These are phyloP conservation scores for Drosophila azteca DNA, from an alignment of 1,140 invertebrate genomes.

Conservation along the genomic window DNA sequence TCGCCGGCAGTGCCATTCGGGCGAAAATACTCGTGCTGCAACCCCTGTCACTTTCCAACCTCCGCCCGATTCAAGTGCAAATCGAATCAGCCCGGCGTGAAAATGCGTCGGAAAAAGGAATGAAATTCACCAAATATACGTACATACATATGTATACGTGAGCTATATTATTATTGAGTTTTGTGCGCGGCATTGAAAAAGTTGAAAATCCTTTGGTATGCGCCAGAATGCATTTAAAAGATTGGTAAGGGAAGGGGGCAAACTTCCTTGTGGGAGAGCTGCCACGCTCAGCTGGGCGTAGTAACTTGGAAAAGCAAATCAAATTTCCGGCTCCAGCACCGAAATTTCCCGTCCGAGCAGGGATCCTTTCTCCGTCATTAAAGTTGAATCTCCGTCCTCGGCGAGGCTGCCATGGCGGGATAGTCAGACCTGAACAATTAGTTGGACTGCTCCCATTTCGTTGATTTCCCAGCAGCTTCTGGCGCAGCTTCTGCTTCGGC, in stretches of 20 bases:
- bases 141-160: slow-evolving; percentile 27
- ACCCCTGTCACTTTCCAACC: slow-evolving; percentile 12
- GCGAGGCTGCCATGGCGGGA: slow-evolving; percentile 42
- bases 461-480: slow-evolving; percentile 61
- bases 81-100: slow-evolving; percentile 60
- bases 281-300: slow-evolving; percentile 2
- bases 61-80: slow-evolving; percentile 54
- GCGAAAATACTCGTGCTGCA: slow-evolving; percentile 28
- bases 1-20: slow-evolving; percentile 20
- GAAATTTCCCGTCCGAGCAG: slow-evolving; percentile 2
- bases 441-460: slow-evolving; percentile 58
- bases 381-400: slow-evolving; percentile 46
- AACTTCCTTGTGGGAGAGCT: too few species aligned
- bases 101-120: slow-evolving; percentile 37
- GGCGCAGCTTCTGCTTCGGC: neutral
- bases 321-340: slow-evolving; percentile 55
- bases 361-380: slow-evolving; percentile 51
- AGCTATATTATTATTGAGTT: slow-evolving; percentile 71
- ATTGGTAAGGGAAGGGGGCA: neutral
- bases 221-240: slow-evolving; percentile 54
- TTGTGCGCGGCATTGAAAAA: slow-evolving; percentile 53
- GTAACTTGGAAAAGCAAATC: slow-evolving; percentile 48
- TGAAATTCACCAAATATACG: neutral
- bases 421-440: slow-evolving; percentile 53
- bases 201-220: slow-evolving; percentile 21